Percentiles rank a stretch among this genome's conserved stretches.
phyloP scores from a whole-genome alignment of 2,888 invertebrate genomes.

The Megamerina dolium region DNA sequence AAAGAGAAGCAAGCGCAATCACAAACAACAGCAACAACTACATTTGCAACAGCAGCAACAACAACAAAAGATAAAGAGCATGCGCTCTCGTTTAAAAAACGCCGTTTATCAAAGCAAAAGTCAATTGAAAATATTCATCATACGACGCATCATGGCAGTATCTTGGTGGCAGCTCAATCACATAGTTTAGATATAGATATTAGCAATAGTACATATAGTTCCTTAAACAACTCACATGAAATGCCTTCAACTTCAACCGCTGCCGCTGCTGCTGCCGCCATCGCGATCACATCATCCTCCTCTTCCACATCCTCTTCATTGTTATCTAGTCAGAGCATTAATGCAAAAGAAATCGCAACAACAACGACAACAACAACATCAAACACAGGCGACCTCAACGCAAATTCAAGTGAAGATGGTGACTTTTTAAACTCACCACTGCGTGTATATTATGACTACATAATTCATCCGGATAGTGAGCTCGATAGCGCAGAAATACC shows the following conservation, averaged over 20 bases:
- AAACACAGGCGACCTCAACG: not conserved
- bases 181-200: too few relatives aligned
- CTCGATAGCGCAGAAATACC: conserved; percentile 34
- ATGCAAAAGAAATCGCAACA: too few relatives aligned
- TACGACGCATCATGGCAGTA: not conserved
- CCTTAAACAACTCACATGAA: not conserved
- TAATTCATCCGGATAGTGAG: conserved; percentile 33
- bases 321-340: not conserved
- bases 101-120: conserved; percentile 47
- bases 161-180: not conserved
- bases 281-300: not conserved
- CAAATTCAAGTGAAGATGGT: not conserved
- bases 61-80: conserved; percentile 45
- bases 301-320: not conserved
- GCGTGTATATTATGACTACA: conserved; percentile 42
- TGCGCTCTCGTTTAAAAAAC: conserved; percentile 44
- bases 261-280: conserved; percentile 7
- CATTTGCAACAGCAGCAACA: conserved; percentile 33
- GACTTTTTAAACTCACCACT: conserved; percentile 29
- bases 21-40: conserved; percentile 11
- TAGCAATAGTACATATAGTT: too few relatives aligned
- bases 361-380: conserved; percentile 9
- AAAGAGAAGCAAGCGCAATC: conserved; percentile 21
- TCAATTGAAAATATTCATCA: conserved; percentile 45
- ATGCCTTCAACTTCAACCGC: conserved; percentile 2